Base-by-base conservation (phyloP, 2,113 vertebrate genomes). In the Notothenia rossii region DNA sequence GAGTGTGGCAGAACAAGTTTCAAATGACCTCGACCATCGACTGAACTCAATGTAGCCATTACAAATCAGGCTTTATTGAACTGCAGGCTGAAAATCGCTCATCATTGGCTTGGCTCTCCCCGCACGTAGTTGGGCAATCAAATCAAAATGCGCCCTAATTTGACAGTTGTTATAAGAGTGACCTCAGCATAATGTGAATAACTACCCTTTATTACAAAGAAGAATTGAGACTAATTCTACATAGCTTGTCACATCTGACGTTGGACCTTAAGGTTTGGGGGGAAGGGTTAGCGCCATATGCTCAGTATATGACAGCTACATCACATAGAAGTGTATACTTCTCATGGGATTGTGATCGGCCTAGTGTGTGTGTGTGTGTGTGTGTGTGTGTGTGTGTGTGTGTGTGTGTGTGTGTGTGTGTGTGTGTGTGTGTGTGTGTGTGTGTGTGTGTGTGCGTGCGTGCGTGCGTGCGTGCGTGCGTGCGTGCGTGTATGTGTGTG, bases 201-300 rank as follows among this genome's bases (percentile, higher is more conserved):
- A 91, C 83, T 84, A 83, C 49, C 90, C 82, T 90, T 93, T 92
- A 90, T 88, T 83, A 88, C 60, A 22, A 69, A 75, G 83, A 80
- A 91, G 88, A 91, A 93, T 90, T 92, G 84, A 89, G 89, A 86
- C 90, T 93, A 88, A 92, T 93, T 93, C 90, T 78, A 89, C 87
- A 79, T 81, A 79, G 81, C 88, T 88, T 88, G 85, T 91, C 92
- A 89, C 79, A 83, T 88, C 84, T 87, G 88, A 91, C 12, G 84
- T 74, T 81, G 88, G 86, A 78, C 85, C 80, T 86, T 79, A 84
- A 90, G 72, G 85, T 84, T 90, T 75, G 72, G 79, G 68, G 55
- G 69, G 85, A 13, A 33, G 83, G 74, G 87, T 79, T 84, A 56
- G 81, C 6, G 65, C 91, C 93, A 94, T 93, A 94, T 93, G 91